Conservation (phyloP, 2,113 vertebrate species). For the Oncorhynchus mykiss region DNA sequence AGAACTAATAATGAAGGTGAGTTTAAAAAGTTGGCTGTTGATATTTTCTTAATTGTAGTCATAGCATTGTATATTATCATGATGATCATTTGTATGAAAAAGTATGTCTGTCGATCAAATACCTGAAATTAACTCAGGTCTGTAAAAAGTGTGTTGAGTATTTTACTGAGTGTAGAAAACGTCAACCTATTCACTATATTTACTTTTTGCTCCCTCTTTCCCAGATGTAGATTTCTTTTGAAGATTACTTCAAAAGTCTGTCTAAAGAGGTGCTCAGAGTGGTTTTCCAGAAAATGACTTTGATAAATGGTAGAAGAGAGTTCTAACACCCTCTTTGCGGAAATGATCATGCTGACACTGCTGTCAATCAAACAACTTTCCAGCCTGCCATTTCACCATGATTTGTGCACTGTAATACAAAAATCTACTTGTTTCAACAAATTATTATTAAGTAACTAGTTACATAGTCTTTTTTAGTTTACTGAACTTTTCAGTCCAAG, state of each 20-base stretch:
- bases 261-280: slow-evolving; percentile 1
- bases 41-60: background rate
- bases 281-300: slow-evolving; percentile 6
- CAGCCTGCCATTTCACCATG: background rate
- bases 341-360: slow-evolving; percentile 17
- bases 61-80: background rate
- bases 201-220: slow-evolving; percentile 14
- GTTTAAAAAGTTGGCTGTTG: slow-evolving; percentile 15
- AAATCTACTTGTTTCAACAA: too few relatives aligned
- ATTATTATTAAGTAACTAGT: too few relatives aligned
- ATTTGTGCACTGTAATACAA: too few relatives aligned
- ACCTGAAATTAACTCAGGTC: background rate
- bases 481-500: background rate
- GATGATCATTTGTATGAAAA: background rate
- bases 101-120: background rate
- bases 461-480: too few relatives aligned
- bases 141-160: slow-evolving; percentile 1
- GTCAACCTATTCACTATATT: background rate
- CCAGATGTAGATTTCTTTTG: slow-evolving; percentile 37
- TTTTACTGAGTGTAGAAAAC: slow-evolving; percentile 2
- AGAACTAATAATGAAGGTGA: slow-evolving; percentile 69
- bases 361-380: slow-evolving; percentile 1
- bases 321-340: slow-evolving; percentile 24
- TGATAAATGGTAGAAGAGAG: slow-evolving; percentile 15
- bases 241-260: slow-evolving; percentile 37